A percentile compares a stretch with the other conserved stretches of the same genome.
These are phyloP conservation scores for Stenodema calcarata DNA, from an alignment of 2,888 invertebrate genomes.

Conservation along the genomic window DNA sequence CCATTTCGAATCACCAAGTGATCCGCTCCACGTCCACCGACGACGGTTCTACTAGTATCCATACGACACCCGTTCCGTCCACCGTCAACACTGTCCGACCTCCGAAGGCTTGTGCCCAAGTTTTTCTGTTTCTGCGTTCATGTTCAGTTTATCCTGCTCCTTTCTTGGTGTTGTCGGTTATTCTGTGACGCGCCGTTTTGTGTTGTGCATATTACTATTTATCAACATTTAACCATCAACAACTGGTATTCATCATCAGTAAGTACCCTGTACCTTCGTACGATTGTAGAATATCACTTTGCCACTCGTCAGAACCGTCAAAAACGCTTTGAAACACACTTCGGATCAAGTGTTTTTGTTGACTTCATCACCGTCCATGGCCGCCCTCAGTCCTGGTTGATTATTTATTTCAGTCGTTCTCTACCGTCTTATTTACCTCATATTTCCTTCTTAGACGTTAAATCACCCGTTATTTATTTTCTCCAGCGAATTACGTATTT, in stretches of 20 bases:
- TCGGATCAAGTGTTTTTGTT: constrained; percentile 20
- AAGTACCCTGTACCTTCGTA: neutral
- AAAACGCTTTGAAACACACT: neutral
- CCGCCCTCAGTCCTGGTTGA: neutral
- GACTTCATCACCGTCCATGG: constrained; percentile 12
- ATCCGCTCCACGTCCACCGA: neutral
- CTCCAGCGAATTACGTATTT: too few relatives aligned
- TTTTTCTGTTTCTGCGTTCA: constrained; percentile 5
- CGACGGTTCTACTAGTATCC: neutral
- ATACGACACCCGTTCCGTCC: neutral
- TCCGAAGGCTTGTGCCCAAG: neutral
- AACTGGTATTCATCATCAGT: constrained; percentile 33
- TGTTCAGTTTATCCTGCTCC: constrained; percentile 36
- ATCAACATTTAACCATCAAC: constrained; percentile 21
- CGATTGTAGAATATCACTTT: neutral
- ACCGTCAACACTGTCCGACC: neutral
- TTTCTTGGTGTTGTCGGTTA: constrained; percentile 30
- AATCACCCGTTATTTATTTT: too few relatives aligned
- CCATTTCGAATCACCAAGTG: neutral
- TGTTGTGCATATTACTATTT: neutral
- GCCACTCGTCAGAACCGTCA: neutral
- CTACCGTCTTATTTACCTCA: neutral
- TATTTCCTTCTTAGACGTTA: too few relatives aligned
- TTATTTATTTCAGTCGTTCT: neutral
- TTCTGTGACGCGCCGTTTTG: constrained; percentile 21